Conservation (phyloP, 2,797 vertebrate species). For the Craterocephalus amniculus region DNA sequence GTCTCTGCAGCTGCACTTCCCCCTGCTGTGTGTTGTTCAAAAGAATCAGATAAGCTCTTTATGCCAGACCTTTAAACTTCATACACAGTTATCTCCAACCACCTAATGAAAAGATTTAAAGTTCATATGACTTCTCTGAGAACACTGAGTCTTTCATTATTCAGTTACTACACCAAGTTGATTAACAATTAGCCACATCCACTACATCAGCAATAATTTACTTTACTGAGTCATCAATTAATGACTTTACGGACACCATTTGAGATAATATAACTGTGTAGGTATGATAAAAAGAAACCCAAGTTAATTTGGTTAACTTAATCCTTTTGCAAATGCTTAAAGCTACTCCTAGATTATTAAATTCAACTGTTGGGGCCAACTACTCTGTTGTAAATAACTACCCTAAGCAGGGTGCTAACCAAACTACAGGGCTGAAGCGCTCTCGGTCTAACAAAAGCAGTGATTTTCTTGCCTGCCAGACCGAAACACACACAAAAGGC, state of each 20-base stretch:
- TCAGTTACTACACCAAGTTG: neutral
- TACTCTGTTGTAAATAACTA: conserved; percentile 43
- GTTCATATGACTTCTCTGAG: conserved; percentile 3
- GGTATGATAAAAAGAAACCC: neutral
- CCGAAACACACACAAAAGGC: conserved; percentile 73
- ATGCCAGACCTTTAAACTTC: conserved; percentile 35
- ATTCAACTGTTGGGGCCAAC: conserved; percentile 25
- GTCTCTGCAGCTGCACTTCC: conserved; percentile 56
- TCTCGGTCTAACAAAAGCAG: conserved; percentile 62
- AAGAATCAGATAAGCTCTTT: conserved; percentile 39
- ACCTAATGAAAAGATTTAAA: neutral
- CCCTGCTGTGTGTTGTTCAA: conserved; percentile 38
- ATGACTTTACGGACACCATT: conserved; percentile 5
- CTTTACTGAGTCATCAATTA: conserved; percentile 12
- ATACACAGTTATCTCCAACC: neutral
- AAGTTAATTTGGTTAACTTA: neutral
- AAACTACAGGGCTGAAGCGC: conserved; percentile 41
- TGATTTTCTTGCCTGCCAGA: conserved; percentile 66
- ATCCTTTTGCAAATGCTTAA: neutral
- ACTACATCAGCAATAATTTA: neutral
- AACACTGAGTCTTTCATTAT: neutral
- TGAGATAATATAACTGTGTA: neutral
- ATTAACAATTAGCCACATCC: conserved; percentile 18
- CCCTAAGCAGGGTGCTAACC: conserved; percentile 35
- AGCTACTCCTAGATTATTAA: neutral